A percentile compares a stretch with the other conserved stretches of the same genome.
phyloP scores from a whole-genome alignment of 2,797 vertebrate species.

The Microchirus variegatus region DNA sequence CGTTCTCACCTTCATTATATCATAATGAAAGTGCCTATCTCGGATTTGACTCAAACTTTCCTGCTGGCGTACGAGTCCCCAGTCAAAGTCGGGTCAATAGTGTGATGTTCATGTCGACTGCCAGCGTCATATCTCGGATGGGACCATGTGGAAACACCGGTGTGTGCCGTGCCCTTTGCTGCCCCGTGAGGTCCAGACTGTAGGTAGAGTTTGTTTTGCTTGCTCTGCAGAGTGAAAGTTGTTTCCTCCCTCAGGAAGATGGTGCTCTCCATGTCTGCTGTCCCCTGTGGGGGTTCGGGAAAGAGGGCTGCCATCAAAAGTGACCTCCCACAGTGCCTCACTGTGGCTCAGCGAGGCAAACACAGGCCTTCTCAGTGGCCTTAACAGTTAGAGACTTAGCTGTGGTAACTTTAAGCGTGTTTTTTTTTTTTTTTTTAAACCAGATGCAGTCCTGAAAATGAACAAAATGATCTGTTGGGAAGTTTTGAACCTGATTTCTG shows the following conservation, averaged over 20 bases:
- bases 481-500: conserved; percentile 42
- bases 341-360: conserved; percentile 49
- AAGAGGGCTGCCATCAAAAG: conserved; percentile 33
- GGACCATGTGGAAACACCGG: conserved; percentile 61
- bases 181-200: conserved; percentile 43
- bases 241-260: conserved; percentile 79
- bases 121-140: conserved; percentile 38
- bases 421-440: conserved; percentile 33
- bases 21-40: no score
- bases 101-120: conserved; percentile 29
- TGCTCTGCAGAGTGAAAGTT: conserved; percentile 70
- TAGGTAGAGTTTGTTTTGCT: conserved; percentile 73
- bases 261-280: conserved; percentile 44
- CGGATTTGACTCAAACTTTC: conserved; percentile 25
- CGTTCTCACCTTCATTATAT: no score
- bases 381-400: conserved; percentile 8
- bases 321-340: conserved; percentile 55
- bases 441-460: conserved; percentile 18
- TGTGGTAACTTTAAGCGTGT: conserved; percentile 9
- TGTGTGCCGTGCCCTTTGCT: conserved; percentile 59
- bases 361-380: conserved; percentile 28
- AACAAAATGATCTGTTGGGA: conserved; percentile 24
- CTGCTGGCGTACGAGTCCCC: conserved; percentile 1
- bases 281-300: conserved; percentile 32
- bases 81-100: conserved; percentile 33